Percentiles rank a stretch among this genome's conserved stretches.
These are phyloP conservation scores for Macquaria ambigua DNA, from an alignment of 2,113 vertebrate genomes.

Conservation along the genomic window DNA sequence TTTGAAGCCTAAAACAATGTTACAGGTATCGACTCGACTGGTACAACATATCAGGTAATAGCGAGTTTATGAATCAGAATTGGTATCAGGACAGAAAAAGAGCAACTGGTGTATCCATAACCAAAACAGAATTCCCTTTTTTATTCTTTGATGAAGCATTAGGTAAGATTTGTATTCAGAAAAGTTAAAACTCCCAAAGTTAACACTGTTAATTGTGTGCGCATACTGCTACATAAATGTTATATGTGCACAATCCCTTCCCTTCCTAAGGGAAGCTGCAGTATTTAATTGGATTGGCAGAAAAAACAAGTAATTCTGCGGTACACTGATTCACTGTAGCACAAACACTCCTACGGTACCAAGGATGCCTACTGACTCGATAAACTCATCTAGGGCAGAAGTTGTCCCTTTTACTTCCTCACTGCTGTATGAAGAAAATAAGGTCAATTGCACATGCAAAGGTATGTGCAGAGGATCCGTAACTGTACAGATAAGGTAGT, in stretches of 20 bases:
- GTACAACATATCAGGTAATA: not conserved
- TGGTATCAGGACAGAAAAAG: not conserved
- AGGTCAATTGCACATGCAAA: slow-evolving; percentile 14
- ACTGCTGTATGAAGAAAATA: slow-evolving; percentile 1
- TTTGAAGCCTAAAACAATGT: not conserved
- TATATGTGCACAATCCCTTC: not conserved
- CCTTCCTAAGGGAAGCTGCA: not conserved
- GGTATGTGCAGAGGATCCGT: slow-evolving; percentile 3
- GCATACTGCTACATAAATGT: not conserved
- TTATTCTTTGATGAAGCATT: not conserved
- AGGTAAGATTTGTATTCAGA: not conserved
- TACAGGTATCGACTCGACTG: not conserved
- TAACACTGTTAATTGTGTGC: no score
- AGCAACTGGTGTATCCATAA: not conserved
- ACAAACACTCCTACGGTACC: slow-evolving; percentile 28
- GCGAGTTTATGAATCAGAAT: not conserved
- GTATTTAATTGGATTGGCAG: slow-evolving; percentile 40
- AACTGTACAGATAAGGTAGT: not conserved
- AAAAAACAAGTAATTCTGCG: slow-evolving; percentile 17
- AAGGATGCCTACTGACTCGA: not conserved
- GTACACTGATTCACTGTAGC: slow-evolving; percentile 20
- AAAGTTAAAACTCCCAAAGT: not conserved
- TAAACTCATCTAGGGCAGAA: slow-evolving; percentile 44
- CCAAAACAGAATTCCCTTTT: not conserved
- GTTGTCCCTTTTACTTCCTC: slow-evolving; percentile 7